Conservation (phyloP, 2,888 invertebrate genomes). For the Empis livida region DNA sequence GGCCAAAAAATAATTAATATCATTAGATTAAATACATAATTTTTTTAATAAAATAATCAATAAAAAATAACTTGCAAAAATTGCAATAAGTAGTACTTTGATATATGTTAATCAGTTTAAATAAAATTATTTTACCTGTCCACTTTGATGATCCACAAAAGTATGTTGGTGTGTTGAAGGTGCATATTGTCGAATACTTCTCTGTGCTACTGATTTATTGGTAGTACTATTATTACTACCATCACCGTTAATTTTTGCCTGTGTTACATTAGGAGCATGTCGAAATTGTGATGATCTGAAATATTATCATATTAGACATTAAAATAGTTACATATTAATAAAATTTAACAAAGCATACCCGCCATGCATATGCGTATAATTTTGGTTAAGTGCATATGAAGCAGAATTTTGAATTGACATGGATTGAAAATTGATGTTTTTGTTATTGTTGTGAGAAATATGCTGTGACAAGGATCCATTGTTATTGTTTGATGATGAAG, state of each 20-base stretch:
- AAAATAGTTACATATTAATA: not conserved
- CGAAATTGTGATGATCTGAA: conserved; percentile 20
- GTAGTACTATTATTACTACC: conserved; percentile 17
- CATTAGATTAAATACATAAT: too few relatives aligned
- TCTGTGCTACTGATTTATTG: conserved; percentile 29
- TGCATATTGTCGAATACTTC: conserved; percentile 28
- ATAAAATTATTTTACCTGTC: conserved; percentile 14
- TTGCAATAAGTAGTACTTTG: too few relatives aligned
- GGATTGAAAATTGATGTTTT: conserved; percentile 15
- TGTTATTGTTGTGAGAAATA: conserved; percentile 13
- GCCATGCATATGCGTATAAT: conserved; percentile 16
- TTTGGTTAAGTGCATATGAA: conserved; percentile 16
- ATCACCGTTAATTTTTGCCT: conserved; percentile 33
- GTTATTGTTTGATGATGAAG: conserved; percentile 38
- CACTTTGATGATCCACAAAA: conserved; percentile 21
- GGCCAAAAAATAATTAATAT: too few relatives aligned
- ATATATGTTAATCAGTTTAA: too few relatives aligned
- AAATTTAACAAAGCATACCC: conserved; percentile 10
- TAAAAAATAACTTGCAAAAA: too few relatives aligned
- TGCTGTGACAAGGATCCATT: conserved; percentile 14
- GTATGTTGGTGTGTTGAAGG: conserved; percentile 21
- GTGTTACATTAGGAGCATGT: conserved; percentile 22
- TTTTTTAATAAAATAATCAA: too few relatives aligned
- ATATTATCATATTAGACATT: not conserved
- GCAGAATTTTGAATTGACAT: conserved; percentile 19